A percentile compares a stretch with the other conserved stretches of the same genome.
Evolutionary conservation across 2,888 invertebrate genomes (phyloP).

Genomic region (Sarcophaga variegata): DNA sequence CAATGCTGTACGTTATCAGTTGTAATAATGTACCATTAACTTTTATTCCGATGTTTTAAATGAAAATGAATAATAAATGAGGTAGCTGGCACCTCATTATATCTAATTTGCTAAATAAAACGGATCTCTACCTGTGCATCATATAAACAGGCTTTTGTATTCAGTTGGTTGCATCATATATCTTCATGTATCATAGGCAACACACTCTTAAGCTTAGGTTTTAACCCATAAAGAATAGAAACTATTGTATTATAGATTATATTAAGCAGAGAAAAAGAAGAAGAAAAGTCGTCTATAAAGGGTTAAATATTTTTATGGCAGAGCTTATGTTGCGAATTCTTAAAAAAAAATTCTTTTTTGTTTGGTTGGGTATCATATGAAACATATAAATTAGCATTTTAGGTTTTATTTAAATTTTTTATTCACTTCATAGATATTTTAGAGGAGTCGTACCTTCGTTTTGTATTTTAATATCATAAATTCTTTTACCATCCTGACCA

Average conservation of each 20-base stretch:
- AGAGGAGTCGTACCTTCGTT: conserved; percentile 20
- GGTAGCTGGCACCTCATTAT: conserved; percentile 35
- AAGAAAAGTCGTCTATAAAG: not conserved
- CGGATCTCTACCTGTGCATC: conserved; percentile 14
- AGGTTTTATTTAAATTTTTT: conserved; percentile 39
- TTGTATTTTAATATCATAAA: conserved; percentile 20
- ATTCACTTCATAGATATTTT: conserved; percentile 10
- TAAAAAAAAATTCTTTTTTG: conserved; percentile 16
- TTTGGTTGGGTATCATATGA: conserved; percentile 35
- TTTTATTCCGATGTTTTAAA: conserved; percentile 35
- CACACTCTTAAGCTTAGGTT: too few relatives aligned
- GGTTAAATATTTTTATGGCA: conserved; percentile 23
- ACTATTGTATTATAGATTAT: too few relatives aligned
- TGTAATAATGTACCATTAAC: conserved; percentile 33
- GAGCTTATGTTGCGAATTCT: not conserved
- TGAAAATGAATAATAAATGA: conserved; percentile 10
- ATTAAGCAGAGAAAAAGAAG: too few relatives aligned
- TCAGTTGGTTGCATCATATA: too few relatives aligned
- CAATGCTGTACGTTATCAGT: conserved; percentile 14
- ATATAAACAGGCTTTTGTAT: too few relatives aligned
- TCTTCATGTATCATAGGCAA: too few relatives aligned
- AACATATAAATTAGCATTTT: conserved; percentile 59
- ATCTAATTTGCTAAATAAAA: conserved; percentile 56
- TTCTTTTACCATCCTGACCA: not conserved
- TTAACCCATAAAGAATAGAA: too few relatives aligned